A percentile compares a stretch with the other conserved stretches of the same genome.
These are phyloP conservation scores for Catonia carolina DNA, from an alignment of 2,888 invertebrate species.

Conservation along the genomic window DNA sequence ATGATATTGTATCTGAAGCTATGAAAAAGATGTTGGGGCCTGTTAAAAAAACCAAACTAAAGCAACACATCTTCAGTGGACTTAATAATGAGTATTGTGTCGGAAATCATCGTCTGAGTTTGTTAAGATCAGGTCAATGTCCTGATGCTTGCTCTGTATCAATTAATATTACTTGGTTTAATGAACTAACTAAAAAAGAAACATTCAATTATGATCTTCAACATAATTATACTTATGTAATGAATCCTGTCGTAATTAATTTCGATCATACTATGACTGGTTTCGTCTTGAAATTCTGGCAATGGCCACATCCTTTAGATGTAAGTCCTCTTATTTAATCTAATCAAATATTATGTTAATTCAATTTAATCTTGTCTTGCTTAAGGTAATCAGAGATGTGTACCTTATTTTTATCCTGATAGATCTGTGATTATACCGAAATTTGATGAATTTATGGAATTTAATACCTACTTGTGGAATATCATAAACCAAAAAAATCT, in stretches of 20 bases:
- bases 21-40: background rate
- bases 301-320: conserved; percentile 47
- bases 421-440: no score
- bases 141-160: conserved; percentile 58
- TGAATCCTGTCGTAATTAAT: conserved; percentile 30
- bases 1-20: conserved; percentile 2
- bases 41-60: background rate
- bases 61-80: background rate
- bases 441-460: no score
- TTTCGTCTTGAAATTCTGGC: conserved; percentile 77
- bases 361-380: no score
- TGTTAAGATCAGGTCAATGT: conserved; percentile 58
- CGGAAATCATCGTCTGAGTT: conserved; percentile 17
- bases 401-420: no score
- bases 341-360: no score
- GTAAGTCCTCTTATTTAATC: no score
- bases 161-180: conserved; percentile 45
- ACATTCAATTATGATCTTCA: conserved; percentile 23
- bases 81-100: conserved; percentile 17
- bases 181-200: conserved; percentile 45
- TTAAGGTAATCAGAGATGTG: no score
- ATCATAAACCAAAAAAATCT: no score
- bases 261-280: conserved; percentile 43
- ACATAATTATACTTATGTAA: conserved; percentile 36
- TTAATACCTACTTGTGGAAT: no score